These are phyloP conservation scores for Cotesia typhae DNA, from an alignment of 1,140 invertebrate genomes.

Conservation along the genomic window DNA sequence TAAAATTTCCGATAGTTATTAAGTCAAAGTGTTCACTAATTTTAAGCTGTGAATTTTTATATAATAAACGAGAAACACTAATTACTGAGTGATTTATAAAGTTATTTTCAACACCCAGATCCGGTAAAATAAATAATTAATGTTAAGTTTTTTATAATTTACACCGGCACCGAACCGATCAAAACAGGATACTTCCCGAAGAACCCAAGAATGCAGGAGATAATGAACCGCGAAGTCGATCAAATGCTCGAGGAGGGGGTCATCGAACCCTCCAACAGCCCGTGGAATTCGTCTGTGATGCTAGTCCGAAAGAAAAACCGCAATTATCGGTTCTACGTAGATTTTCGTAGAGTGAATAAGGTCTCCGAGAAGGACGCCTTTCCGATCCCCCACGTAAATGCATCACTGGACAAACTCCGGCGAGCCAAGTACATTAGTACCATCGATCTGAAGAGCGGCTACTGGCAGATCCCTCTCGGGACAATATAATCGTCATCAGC, in stretches of 20 bases:
- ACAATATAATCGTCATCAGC: slow-evolving; percentile 38
- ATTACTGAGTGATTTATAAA: too few relatives aligned
- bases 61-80: too few relatives aligned
- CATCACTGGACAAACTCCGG: slow-evolving; percentile 59
- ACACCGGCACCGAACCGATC: slow-evolving; percentile 42
- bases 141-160: too few relatives aligned
- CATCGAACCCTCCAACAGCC: background rate
- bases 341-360: slow-evolving; percentile 58
- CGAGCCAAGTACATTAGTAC: slow-evolving; percentile 52
- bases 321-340: slow-evolving; percentile 59
- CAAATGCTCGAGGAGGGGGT: slow-evolving; percentile 4
- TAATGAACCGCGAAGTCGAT: background rate
- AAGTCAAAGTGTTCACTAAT: too few relatives aligned
- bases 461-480: slow-evolving; percentile 40
- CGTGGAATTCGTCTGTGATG: background rate
- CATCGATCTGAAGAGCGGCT: slow-evolving; percentile 44
- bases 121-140: too few relatives aligned
- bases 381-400: slow-evolving; percentile 63
- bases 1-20: too few relatives aligned
- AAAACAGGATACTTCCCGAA: slow-evolving; percentile 48
- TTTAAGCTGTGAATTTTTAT: too few relatives aligned
- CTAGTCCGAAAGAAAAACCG: slow-evolving; percentile 17
- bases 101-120: too few relatives aligned
- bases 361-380: slow-evolving; percentile 59
- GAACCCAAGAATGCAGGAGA: slow-evolving; percentile 31